Evolutionary conservation across 1,140 invertebrate species (phyloP), one percentile per base, ranked within the genome.

Genomic region (Dinoponera quadriceps): DNA sequence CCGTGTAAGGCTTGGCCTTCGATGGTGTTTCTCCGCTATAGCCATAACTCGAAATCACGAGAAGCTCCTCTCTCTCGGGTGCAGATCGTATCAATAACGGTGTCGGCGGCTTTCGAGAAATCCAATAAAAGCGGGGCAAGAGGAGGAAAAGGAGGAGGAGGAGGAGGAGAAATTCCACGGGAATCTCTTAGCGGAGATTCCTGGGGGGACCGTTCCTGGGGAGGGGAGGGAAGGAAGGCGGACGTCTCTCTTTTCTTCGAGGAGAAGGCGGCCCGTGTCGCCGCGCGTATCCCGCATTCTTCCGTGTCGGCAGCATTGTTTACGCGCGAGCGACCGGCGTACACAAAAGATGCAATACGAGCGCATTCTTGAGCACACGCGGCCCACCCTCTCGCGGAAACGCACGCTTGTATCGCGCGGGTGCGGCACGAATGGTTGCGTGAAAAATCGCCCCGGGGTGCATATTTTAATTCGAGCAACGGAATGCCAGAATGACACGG

Each of bases 291-390:
- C 48, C 78, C 57, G 66, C 55, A 82, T 82, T 72, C 78, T 57
- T 69, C 59, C 49, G 20, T 38, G 29, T 82, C 55, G 68, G 69
- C 48, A 55, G 80, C 63, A 85, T 69, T 82, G 83, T 86, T 71
- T 82, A 75, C 51, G 77, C 78, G 73, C 72, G 72, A 74, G 84
- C 51, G 62, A n/a, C 3, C 5, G 54, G 22, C 20, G 7, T 33
- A 57, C 82, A 83, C 78, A 86, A 90, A 87, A 85, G 81, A 54
- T 25, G 88, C 72, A 68, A 85, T 74, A 57, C 66, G 83, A 75
- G 82, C 29, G 77, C 73, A 82, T 82, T 83, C 85, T 71, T 69
- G 20, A 51, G 29, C 54, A 16, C 63, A 54, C 62, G 60, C 13
- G 18, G 18, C n/a, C 60, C 48, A 62, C 62, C 38, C 48, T 27